These are phyloP conservation scores for Falco punctatus DNA, from an alignment of 2,113 vertebrate species.

Conservation along the genomic window DNA sequence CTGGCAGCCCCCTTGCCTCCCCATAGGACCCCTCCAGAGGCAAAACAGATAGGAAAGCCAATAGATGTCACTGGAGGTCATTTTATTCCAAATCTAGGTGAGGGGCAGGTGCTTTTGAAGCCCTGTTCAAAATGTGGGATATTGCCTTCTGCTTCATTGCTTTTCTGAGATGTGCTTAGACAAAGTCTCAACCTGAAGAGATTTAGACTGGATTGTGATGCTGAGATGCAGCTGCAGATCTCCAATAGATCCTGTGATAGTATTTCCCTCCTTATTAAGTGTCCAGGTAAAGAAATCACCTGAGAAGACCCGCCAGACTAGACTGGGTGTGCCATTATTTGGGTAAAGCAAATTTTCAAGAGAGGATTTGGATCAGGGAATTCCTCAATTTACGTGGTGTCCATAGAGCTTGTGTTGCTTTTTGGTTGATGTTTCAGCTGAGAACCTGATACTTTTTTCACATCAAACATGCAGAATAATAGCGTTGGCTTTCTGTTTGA, in stretches of 20 bases:
- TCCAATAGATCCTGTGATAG: background rate
- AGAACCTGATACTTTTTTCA: background rate
- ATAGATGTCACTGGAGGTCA: background rate
- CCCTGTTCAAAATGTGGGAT: background rate
- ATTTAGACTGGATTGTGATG: background rate
- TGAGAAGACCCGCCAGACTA: background rate
- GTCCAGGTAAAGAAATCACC: background rate
- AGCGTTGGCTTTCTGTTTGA: background rate
- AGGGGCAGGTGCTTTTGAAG: background rate
- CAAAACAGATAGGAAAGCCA: background rate
- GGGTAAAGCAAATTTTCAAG: background rate
- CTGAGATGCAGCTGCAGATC: background rate
- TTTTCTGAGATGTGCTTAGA: background rate
- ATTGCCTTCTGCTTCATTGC: background rate
- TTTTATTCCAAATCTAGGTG: background rate
- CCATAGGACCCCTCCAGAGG: background rate
- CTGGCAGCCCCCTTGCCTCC: background rate
- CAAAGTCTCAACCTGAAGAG: background rate
- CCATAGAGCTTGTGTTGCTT: background rate
- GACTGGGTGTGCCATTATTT: background rate
- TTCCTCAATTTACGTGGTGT: background rate
- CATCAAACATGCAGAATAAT: background rate
- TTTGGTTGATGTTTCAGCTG: background rate
- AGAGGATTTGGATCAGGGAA: background rate
- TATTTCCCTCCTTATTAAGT: background rate